These are phyloP conservation scores for Blastobasis lacticolella DNA, from an alignment of 2,888 invertebrate species.

Conservation along the genomic window DNA sequence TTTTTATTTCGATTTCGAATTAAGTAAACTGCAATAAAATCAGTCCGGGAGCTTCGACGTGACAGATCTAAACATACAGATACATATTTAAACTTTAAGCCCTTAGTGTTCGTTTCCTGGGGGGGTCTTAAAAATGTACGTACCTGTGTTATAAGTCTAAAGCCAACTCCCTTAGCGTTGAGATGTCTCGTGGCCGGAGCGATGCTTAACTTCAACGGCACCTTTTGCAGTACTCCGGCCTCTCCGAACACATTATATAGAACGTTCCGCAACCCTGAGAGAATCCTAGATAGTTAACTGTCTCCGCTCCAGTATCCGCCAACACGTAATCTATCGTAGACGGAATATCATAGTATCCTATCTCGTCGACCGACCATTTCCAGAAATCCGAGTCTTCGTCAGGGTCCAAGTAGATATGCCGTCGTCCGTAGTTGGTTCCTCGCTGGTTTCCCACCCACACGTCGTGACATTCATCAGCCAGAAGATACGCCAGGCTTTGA, in stretches of 20 bases:
- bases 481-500: conserved; percentile 14
- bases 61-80: too few species aligned
- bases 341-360: conserved; percentile 84
- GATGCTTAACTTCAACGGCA: conserved; percentile 73
- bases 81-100: too few species aligned
- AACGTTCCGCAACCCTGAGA: conserved; percentile 82
- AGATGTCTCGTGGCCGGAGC: conserved; percentile 76
- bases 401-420: conserved; percentile 50
- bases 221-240: conserved; percentile 79
- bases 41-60: too few species aligned
- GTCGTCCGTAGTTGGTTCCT: conserved; percentile 47
- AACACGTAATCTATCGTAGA: conserved; percentile 60
- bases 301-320: conserved; percentile 27
- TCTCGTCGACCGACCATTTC: conserved; percentile 83
- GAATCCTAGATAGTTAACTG: conserved; percentile 77
- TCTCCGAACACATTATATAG: conserved; percentile 77
- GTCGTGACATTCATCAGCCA: conserved; percentile 15
- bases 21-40: too few species aligned
- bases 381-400: conserved; percentile 51
- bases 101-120: too few species aligned
- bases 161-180: conserved; percentile 41
- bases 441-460: conserved; percentile 16
- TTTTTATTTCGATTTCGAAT: too few species aligned
- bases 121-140: too few species aligned
- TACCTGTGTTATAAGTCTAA: conserved; percentile 11